A percentile compares a stretch with the other conserved stretches of the same genome.
Conservation (phyloP, 1,140 invertebrate genomes). For the Euwallacea fornicatus region DNA sequence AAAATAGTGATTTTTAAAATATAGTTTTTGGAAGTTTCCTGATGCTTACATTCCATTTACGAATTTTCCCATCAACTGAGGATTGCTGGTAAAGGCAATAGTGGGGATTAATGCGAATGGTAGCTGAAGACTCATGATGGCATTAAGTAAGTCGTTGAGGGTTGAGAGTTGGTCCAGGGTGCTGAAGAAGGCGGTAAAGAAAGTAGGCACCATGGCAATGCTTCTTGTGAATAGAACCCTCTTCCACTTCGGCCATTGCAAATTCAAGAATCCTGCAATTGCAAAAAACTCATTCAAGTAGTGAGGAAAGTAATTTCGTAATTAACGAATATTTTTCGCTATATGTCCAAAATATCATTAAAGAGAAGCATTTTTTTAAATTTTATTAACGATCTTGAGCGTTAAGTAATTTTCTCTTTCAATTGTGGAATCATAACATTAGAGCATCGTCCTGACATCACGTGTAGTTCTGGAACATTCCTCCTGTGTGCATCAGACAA, state of each 20-base stretch:
- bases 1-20: constrained; percentile 6
- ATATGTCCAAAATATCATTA: too few species aligned
- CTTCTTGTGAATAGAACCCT: constrained; percentile 82
- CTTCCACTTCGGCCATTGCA: constrained; percentile 88
- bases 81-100: constrained; percentile 83
- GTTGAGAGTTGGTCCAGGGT: constrained; percentile 74
- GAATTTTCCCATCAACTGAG: constrained; percentile 82
- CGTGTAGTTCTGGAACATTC: too few species aligned
- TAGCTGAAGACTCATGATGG: constrained; percentile 83
- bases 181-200: constrained; percentile 75
- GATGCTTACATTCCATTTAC: constrained; percentile 69
- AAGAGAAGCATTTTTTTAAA: too few species aligned
- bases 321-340: too few species aligned
- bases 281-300: not conserved
- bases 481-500: too few species aligned
- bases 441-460: too few species aligned
- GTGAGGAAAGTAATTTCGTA: not conserved
- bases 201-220: constrained; percentile 89
- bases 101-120: constrained; percentile 85
- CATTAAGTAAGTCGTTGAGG: constrained; percentile 91
- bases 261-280: constrained; percentile 72
- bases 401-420: too few species aligned
- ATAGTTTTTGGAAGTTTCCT: not conserved
- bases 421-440: too few species aligned
- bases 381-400: too few species aligned